Base-by-base conservation (phyloP, 2,113 vertebrate genomes). In the Semnornis frantzii region DNA sequence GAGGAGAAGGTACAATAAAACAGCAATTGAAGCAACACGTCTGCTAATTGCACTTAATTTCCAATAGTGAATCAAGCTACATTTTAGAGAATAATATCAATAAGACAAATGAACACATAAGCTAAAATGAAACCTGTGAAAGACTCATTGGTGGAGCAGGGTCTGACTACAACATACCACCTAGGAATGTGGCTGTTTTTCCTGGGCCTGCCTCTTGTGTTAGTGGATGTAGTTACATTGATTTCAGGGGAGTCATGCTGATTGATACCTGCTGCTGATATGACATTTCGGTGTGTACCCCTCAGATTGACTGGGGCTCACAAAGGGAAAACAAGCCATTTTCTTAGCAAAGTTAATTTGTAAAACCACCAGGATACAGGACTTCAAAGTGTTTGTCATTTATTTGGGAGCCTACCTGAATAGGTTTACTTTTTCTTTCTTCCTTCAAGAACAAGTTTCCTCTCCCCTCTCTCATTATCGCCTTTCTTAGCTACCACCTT, bases 401-500 rank as follows among this genome's bases (percentile, higher is more conserved):
- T 74, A 65, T 74, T 77, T 72, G 62, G 20, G 27, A 86, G 8
- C 24, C 4, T 54, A 31, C 50, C 24, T 91, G 50, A 64, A 30
- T 3, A 4, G 0, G 12, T 11, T 55, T 74, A 24, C 30, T 63
- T 72, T 80, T 62, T 28, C 12, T 59, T 70, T 60, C 18, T 76
- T 63, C 60, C 66, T 28, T 39, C 65, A 50, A 58, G 65, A 68
- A 90, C 34, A 46, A 37, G 19, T 72, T 84, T 62, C 50, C 44
- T 78, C 30, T 77, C 65, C 25, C 10, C 5, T 68, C 23, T 59
- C 42, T 50, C 68, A 78, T 31, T 73, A 70, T 88, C 58, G 76
- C 70, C 25, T 77, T 76, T 85, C 64, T 85, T 68, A 86, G 52
- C 64, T 84, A 62, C 84, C 83, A 68, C 91, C 87, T 90, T 80